phyloP scores from a whole-genome alignment of 2,113 vertebrate genomes.

The Circaetus cinerascens region DNA sequence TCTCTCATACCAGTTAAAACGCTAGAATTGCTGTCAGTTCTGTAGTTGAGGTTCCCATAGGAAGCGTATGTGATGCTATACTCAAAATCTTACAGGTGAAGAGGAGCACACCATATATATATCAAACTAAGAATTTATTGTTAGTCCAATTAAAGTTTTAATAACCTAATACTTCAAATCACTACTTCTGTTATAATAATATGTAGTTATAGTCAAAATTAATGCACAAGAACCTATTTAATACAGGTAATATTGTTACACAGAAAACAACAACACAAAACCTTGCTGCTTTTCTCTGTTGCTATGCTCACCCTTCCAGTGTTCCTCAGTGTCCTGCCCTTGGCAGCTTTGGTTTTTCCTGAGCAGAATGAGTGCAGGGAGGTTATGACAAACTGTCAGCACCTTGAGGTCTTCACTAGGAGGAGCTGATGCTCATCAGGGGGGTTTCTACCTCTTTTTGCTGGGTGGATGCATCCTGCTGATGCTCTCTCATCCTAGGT shows the following conservation, averaged over 20 bases:
- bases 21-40: not conserved
- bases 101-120: not conserved
- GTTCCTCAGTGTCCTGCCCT: not conserved
- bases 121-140: not conserved
- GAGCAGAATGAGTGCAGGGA: not conserved
- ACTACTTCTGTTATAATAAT: not conserved
- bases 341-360: not conserved
- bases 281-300: not conserved
- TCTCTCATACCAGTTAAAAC: not conserved
- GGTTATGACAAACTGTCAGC: not conserved
- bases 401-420: not conserved
- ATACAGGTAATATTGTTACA: not conserved
- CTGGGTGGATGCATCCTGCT: not conserved
- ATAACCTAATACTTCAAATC: not conserved
- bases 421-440: not conserved
- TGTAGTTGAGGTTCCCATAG: not conserved
- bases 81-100: not conserved
- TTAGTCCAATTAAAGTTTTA: not conserved
- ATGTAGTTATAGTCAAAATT: not conserved
- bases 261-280: not conserved
- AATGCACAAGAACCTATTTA: not conserved
- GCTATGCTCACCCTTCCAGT: not conserved
- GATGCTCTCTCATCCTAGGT: not conserved
- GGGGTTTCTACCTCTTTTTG: not conserved
- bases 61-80: not conserved